These are phyloP conservation scores for Malurus leucopterus DNA, from an alignment of 2,797 vertebrate species.

Conservation along the genomic window DNA sequence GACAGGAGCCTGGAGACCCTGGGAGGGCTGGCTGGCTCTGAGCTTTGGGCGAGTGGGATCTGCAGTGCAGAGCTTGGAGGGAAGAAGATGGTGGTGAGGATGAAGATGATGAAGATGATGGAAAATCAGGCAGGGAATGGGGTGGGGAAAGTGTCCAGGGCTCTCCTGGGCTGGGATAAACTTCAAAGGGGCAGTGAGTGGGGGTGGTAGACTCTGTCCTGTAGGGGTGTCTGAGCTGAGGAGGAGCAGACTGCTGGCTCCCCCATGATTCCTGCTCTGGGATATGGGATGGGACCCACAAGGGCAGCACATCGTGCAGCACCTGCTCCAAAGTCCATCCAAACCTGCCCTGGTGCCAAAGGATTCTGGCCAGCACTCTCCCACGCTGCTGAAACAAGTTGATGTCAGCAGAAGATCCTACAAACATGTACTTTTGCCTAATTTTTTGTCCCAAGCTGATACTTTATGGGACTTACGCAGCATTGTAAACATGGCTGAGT, in stretches of 20 bases:
- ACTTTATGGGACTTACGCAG: accelerated
- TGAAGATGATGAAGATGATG: not conserved
- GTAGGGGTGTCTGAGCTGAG: not conserved
- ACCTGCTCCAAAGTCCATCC: not conserved
- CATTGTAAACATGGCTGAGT: accelerated
- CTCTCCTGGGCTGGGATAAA: not conserved
- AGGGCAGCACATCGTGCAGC: not conserved
- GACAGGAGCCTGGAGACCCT: not conserved
- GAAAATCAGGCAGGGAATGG: not conserved
- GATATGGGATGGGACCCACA: not conserved
- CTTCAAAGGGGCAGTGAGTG: not conserved
- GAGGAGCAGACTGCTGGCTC: not conserved
- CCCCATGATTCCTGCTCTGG: not conserved
- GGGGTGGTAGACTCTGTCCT: not conserved
- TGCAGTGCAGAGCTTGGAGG: not conserved
- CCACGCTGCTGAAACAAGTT: not conserved
- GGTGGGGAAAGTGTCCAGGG: not conserved
- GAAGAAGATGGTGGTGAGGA: not conserved
- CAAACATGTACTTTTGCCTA: not conserved
- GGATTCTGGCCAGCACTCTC: not conserved
- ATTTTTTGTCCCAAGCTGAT: not conserved
- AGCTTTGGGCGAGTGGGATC: not conserved
- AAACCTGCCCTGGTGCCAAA: not conserved
- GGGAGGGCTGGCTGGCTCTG: not conserved
- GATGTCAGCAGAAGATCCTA: not conserved